A percentile compares a stretch with the other conserved stretches of the same genome.
Conservation (phyloP, 2,797 vertebrate species). For the Hapalemur alaotrensis region DNA sequence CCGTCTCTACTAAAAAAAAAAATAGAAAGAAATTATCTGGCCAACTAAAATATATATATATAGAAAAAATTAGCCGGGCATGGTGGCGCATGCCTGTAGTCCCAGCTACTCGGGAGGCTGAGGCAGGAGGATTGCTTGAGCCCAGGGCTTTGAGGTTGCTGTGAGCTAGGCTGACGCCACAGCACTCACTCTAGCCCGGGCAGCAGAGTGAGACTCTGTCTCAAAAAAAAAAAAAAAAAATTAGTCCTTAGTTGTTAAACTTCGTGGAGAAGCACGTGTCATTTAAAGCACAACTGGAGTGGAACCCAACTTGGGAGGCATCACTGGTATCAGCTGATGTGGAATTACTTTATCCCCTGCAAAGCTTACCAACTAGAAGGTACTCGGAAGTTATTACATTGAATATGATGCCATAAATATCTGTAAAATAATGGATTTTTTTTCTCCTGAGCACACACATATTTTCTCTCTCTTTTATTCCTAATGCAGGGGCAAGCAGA, state of each 20-base stretch:
- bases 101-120: too few relatives aligned
- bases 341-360: conserved; percentile 4
- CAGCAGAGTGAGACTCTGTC: too few relatives aligned
- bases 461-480: conserved; percentile 45
- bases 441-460: neutral
- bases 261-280: neutral
- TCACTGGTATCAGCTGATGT: neutral
- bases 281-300: neutral
- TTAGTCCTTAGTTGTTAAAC: neutral
- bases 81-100: too few relatives aligned
- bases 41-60: too few relatives aligned
- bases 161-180: too few relatives aligned
- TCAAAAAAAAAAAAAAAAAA: too few relatives aligned
- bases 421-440: conserved; percentile 45
- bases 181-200: too few relatives aligned
- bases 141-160: too few relatives aligned
- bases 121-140: too few relatives aligned
- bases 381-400: conserved; percentile 44
- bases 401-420: conserved; percentile 56
- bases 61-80: too few relatives aligned
- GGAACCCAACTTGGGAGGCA: neutral
- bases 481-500: conserved; percentile 52
- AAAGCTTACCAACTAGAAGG: conserved; percentile 34
- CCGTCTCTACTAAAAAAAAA: too few relatives aligned
- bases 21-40: too few relatives aligned